Evolutionary conservation across 1,140 invertebrate species (phyloP), one percentile per base, ranked within the genome.

Genomic region (Temnothorax curvispinosus): DNA sequence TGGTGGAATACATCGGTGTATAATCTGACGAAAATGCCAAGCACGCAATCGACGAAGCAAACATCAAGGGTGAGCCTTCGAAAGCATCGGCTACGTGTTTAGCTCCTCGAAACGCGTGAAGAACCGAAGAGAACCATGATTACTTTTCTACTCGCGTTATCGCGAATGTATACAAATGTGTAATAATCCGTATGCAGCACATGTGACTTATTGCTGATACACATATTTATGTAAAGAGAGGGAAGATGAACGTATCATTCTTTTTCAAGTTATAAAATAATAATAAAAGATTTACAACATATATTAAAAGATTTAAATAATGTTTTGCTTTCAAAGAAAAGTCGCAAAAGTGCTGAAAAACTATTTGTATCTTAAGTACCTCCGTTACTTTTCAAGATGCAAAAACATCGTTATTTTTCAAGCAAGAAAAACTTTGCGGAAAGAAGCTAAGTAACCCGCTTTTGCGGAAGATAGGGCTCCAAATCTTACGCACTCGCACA

Each of bases 1-100:
- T 69, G 35, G 50, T 27, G n/a, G 72, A 56, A 56, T 50, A 56
- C 64, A 77, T 65, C 41, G 54, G 18, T 13, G 69, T 76, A 27
- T 27, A 27, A 69, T 64, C 67, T 35, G 62, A 69, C 27, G 27
- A 67, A 64, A 87, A 92, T 93, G 93, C 91, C n/a, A 38, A 64
- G 77, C 92, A 92, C 92, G 92, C 82, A 88, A 86, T 58, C 50
- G 44, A 38, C 64, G 78, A 67, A 65, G 90, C 89, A 92, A 92
- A 92, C 91, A 93, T 86, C 76, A 86, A 65, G 87, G 5, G 71
- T 52, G 72, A 50, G 8, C 32, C 69, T 76, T 76, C 41, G 62
- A 86, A 76, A 89, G 52, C 72, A 44, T 44, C 38, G 44, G 32
- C 47, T 65, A 35, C 54, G 76, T 47, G 69, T 60, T 77, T 62